Evolutionary conservation across 2,888 invertebrate genomes (phyloP), one percentile per base, ranked within the genome.

Genomic region (Caprella mutica): DNA sequence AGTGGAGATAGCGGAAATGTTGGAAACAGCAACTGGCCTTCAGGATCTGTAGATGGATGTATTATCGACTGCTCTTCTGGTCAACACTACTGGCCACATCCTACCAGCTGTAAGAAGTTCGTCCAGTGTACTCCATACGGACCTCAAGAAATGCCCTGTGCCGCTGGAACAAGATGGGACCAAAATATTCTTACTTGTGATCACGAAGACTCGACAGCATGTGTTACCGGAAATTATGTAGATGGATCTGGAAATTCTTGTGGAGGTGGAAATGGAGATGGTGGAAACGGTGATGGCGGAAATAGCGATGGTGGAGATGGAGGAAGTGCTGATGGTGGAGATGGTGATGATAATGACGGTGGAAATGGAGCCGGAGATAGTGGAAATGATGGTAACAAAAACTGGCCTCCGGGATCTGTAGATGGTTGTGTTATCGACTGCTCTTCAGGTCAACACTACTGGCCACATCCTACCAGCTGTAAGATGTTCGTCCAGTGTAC

Each of bases 11-110:
- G n/a, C n/a, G n/a, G n/a, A n/a, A n/a, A n/a, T n/a, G n/a, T n/a
- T n/a, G n/a, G n/a, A n/a, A n/a, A n/a, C n/a, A n/a, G n/a, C n/a
- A n/a, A n/a, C n/a, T n/a, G n/a, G n/a, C n/a, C n/a, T n/a, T n/a
- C n/a, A n/a, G n/a, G n/a, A n/a, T n/a, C n/a, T n/a, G n/a, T n/a
- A n/a, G n/a, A n/a, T n/a, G n/a, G n/a, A n/a, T 59, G 58, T 17
- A 38, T 44, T 23, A 55, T 59, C 24, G 24, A 42, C 38, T 59
- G 58, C 24, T 17, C 42, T 6, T 38, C 52, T 14, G 55, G 53
- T 19, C 21, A 58, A 26, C 50, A 54, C 30, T 59, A 64, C 42
- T n/a, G n/a, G n/a, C 40, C 66, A 3, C 62, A 62, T 46, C 59
- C 53, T 1, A 55, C 40, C 21, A 63, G 61, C 54, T 66, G 66